Evolutionary conservation across 2,113 vertebrate genomes (phyloP), one percentile per base, ranked within the genome.

Genomic region (Patagioenas fasciata): DNA sequence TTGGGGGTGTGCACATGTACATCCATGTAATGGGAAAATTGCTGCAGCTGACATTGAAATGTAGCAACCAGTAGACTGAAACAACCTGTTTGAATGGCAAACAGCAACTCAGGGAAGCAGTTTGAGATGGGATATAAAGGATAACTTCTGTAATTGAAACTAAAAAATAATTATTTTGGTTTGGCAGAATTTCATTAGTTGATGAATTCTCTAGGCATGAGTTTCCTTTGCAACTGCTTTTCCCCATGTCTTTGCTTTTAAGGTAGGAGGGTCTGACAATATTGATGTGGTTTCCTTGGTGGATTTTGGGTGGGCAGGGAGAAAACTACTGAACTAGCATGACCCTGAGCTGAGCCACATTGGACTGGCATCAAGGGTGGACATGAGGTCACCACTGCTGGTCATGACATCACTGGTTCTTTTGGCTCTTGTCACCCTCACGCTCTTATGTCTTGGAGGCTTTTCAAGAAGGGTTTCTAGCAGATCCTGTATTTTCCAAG

Each of bases 261-360:
- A 71, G 69, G 48, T 20, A 47, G 17, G 10, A 48, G 54, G 29
- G n/a, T 44, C 40, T 85, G 62, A 40, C 29, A 71, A 6, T 57
- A 53, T 1, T 58, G 54, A 44, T 28, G 12, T 50, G 40, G 15
- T n/a, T 79, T 91, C 34, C 66, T 28, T 51, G 31, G 20, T 47
- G 90, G 36, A 6, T 74, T 90, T 54, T 66, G 58, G 4, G 17
- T 71, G 38, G 32, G 32, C 34, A 53, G 79, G 36, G 17, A 75
- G 53, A 47, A 58, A 24, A 82, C 53, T 79, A 47, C 28, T 58
- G 32, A 88, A 24, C 29, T 6, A 38, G 19, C 40, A 5, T 13
- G 29, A 72, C 32, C 38, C 47, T 75, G 51, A 77, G 48, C 62
- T 2, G 1, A 64, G 34, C 51, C 58, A 28, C 1, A 0, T 0